Conservation (phyloP, 2,113 vertebrate species). For the Pteronura brasiliensis region DNA sequence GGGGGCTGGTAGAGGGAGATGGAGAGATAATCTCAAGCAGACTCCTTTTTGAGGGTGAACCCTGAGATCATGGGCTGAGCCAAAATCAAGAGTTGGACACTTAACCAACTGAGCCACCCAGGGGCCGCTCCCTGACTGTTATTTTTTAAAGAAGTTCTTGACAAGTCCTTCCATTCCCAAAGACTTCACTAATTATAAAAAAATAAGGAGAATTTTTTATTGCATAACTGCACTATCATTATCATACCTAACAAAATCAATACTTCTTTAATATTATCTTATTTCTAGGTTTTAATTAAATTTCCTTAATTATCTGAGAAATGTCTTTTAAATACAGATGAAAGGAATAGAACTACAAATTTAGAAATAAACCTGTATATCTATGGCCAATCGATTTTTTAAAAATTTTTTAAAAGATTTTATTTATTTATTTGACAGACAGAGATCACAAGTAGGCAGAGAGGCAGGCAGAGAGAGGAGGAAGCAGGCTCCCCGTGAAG, state of each 20-base stretch:
- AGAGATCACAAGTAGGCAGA: too few species aligned
- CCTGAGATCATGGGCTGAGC: not conserved
- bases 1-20: not conserved
- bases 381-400: not conserved
- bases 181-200: not conserved
- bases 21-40: not conserved
- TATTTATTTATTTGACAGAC: too few species aligned
- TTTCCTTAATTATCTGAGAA: not conserved
- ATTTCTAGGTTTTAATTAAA: not conserved
- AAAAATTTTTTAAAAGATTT: too few species aligned
- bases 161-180: not conserved
- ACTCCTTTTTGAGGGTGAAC: not conserved
- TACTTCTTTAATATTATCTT: not conserved
- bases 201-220: not conserved
- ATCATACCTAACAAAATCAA: not conserved
- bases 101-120: too few species aligned
- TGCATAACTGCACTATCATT: not conserved
- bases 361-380: not conserved
- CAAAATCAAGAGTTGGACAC: not conserved
- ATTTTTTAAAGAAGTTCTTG: not conserved
- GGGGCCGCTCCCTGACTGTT: not conserved
- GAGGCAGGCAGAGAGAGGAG: too few species aligned
- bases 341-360: not conserved
- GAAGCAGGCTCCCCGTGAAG: too few species aligned
- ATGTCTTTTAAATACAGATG: not conserved